Evolutionary conservation across 2,888 invertebrate genomes (phyloP).

Genomic region (Ochropacha duplaris): DNA sequence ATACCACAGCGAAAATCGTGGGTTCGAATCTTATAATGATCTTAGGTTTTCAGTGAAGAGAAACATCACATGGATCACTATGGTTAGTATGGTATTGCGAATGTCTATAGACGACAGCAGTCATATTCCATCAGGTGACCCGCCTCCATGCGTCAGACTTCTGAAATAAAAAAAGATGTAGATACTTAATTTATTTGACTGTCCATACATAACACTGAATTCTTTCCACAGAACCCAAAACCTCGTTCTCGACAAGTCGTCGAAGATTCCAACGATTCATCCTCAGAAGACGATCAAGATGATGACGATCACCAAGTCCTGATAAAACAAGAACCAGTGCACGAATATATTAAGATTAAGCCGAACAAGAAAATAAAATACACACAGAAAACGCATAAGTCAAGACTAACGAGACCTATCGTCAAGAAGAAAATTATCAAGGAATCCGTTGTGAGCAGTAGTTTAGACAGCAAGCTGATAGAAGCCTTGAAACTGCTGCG

Average conservation of each 20-base stretch:
- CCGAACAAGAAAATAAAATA: neutral
- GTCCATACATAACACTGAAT: neutral
- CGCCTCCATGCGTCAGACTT: no score
- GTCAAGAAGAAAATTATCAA: slow-evolving; percentile 18
- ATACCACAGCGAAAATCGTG: no score
- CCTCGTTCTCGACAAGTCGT: neutral
- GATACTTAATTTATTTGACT: no score
- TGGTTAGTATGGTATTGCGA: no score
- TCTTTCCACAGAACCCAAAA: neutral
- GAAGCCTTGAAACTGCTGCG: slow-evolving; percentile 48
- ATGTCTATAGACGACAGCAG: no score
- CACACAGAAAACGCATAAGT: slow-evolving; percentile 17
- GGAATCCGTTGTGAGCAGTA: slow-evolving; percentile 13
- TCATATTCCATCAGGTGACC: no score
- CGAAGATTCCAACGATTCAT: slow-evolving; percentile 8
- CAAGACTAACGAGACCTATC: slow-evolving; percentile 26
- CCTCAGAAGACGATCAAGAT: slow-evolving; percentile 16
- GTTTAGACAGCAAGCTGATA: slow-evolving; percentile 42
- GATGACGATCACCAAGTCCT: slow-evolving; percentile 25
- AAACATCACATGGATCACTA: no score
- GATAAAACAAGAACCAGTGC: slow-evolving; percentile 50
- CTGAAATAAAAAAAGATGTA: no score
- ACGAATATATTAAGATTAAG: slow-evolving; percentile 9
- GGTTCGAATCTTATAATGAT: no score
- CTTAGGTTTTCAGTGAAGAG: no score